Evolutionary conservation across 2,113 vertebrate species (phyloP), one percentile per base, ranked within the genome.

Genomic region (Rhinolophus sinicus): DNA sequence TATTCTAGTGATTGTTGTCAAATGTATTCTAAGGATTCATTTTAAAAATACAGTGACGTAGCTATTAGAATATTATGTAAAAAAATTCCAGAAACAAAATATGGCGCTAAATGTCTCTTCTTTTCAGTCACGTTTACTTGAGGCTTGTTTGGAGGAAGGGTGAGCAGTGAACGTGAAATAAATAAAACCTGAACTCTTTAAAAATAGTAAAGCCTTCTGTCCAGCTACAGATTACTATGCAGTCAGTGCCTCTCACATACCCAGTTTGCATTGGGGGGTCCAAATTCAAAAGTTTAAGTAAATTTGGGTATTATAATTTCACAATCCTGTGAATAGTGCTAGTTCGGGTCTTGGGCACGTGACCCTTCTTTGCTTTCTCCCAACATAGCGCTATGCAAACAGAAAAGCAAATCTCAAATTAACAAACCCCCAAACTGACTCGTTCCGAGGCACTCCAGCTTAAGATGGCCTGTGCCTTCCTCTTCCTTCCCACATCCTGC

Each of bases 141-240:
- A 84, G 58, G 35, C 58, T 88, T 86, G 33, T n/a, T 58, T 6
- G 3, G 33, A 35, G 64, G 1, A 62, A 8, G 30, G 12, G 4
- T 72, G 33, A 7, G 28, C 35, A 16, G 58, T 94, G 86, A 69
- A 40, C 15, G 6, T 15, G 83, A 80, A 89, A 62, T 73, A 70
- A 65, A 56, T 72, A 82, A 77, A 95, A 87, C 65, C 33, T 3
- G 26, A 88, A 12, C 40, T 26, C 65, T 77, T 26, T 40, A 94
- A 70, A 94, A 92, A 95, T 50, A 95, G 93, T 40, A 38, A 4
- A 26, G 35, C 11, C 86, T 60, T 87, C 83, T 65, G 50, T 69
- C 35, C 54, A 40, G 64, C 22, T 80, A 3, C 40, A 19, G 28
- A 11, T 22, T 26, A 11, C 78, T 91, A 3, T 84, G 92, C 67